These are phyloP conservation scores for Pycnonotus jocosus DNA, from an alignment of 2,113 vertebrate species.

Conservation along the genomic window DNA sequence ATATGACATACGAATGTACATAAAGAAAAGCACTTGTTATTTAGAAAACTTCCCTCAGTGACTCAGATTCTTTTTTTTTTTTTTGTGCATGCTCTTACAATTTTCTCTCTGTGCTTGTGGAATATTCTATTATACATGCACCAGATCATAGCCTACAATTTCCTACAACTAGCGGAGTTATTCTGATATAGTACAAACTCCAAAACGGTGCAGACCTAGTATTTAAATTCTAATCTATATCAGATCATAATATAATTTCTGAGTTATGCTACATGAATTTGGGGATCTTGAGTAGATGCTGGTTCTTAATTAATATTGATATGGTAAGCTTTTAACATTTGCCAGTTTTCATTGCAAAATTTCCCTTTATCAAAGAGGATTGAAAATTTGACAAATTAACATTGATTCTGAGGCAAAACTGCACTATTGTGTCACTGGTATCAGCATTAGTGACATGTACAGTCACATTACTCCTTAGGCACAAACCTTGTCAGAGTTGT, in stretches of 20 bases:
- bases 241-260: neutral
- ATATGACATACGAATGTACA: neutral
- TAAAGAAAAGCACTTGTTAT: neutral
- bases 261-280: neutral
- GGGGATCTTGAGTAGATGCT: neutral
- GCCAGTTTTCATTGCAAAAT: neutral
- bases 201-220: neutral
- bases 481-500: neutral
- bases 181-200: neutral
- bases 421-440: fast-evolving
- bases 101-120: neutral
- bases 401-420: neutral
- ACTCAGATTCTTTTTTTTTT: neutral
- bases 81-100: neutral
- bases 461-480: neutral
- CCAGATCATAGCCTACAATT: neutral
- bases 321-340: neutral
- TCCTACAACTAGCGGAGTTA: neutral
- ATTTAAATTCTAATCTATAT: neutral
- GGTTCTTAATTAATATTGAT: neutral
- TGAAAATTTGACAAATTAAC: neutral
- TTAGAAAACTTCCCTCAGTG: neutral
- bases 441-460: neutral
- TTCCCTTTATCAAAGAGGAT: neutral
- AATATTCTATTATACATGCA: neutral